Evolutionary conservation across 2,888 invertebrate genomes (phyloP), one percentile per base, ranked within the genome.

Genomic region (Mimas tiliae): DNA sequence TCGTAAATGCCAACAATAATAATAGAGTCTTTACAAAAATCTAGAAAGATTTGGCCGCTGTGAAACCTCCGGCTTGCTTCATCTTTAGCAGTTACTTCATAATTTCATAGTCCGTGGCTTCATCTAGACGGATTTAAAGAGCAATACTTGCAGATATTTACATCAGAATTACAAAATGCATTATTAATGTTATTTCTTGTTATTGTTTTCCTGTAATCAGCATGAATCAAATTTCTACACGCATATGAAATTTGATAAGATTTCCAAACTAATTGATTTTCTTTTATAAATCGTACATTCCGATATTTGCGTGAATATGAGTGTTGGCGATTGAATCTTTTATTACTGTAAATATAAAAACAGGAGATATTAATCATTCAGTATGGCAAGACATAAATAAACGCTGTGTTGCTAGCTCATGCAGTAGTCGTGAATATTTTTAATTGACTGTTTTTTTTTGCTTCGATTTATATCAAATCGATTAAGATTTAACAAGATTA

Each of bases 211-310:
- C 58, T 58, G 42, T 58, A 58, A 58, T 58, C 58, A 58, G 58
- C 58, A 42, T 19, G 19, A 58, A 58, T 58, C 42, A 58, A 58
- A 58, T 55, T n/a, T 55, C 38, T 50, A 19, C 38, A 38, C 58
- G 58, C 12, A 38, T 58, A 16, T 42, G 58, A 42, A 58, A 58
- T 58, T 19, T 38, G 58, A 58, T 58, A 58, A 58, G 38, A 58
- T 42, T 58, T 42, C 42, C 38, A 38, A 58, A 58, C 42, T 58
- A 58, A 42, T 58, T 42, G 42, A 58, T 58, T 58, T 58, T 58
- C 16, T 42, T 34, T 58, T 38, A 42, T 12, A 58, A 53, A 53
- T 7, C 34, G 34, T 34, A n/a, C 34, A 12, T 19, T 58, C 19
- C 12, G 38, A 42, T 42, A 58, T 55, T 38, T 11, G 55, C 38